Conservation (phyloP, 2,797 vertebrate species). For the Melanotaenia maccullochi region DNA sequence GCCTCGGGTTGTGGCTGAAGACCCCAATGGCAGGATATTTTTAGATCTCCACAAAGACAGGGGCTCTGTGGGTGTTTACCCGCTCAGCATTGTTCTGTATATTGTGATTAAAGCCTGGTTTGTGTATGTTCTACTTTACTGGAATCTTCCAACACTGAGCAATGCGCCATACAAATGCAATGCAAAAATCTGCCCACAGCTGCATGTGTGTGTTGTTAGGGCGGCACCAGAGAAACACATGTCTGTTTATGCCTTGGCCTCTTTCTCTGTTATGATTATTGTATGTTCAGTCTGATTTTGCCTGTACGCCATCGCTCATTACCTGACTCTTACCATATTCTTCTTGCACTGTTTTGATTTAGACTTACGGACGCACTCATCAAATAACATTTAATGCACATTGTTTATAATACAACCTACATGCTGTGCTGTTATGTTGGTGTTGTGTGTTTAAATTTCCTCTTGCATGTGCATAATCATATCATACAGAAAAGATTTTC, state of each 20-base stretch:
- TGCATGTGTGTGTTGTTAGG: slow-evolving; percentile 24
- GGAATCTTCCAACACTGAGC: slow-evolving; percentile 59
- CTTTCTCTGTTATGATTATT: slow-evolving; percentile 50
- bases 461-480: not conserved
- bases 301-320: slow-evolving; percentile 39
- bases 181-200: not conserved
- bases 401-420: not conserved
- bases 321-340: slow-evolving; percentile 6
- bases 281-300: slow-evolving; percentile 51
- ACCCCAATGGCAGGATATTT: slow-evolving; percentile 7
- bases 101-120: slow-evolving; percentile 57
- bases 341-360: not conserved
- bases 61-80: slow-evolving; percentile 49
- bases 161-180: not conserved
- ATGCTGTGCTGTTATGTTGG: not conserved
- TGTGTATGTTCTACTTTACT: slow-evolving; percentile 51
- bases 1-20: not conserved
- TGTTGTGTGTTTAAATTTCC: not conserved
- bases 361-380: not conserved
- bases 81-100: slow-evolving; percentile 57
- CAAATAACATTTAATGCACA: not conserved
- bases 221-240: slow-evolving; percentile 55
- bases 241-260: slow-evolving; percentile 63
- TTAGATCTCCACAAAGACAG: slow-evolving; percentile 63
- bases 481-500: not conserved